phyloP scores from a whole-genome alignment of 1,140 invertebrate species.

The Papilio machaon region DNA sequence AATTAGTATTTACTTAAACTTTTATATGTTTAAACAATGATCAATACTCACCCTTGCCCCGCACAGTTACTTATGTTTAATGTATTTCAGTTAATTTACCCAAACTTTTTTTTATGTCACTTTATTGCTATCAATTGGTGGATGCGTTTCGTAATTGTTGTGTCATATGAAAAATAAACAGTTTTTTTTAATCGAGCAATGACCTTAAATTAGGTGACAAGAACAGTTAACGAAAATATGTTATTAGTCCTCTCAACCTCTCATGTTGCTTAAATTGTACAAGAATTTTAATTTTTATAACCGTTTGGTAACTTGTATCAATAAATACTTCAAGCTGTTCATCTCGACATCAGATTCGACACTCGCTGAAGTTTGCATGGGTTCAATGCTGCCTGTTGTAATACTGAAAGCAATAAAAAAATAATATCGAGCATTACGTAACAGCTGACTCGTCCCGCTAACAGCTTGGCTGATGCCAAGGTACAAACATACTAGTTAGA shows the following conservation, averaged over 20 bases:
- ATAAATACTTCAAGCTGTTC: too few relatives aligned
- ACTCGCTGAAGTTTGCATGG: background rate
- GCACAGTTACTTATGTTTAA: too few relatives aligned
- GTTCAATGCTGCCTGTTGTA: background rate
- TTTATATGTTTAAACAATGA: too few relatives aligned
- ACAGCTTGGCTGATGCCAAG: conserved; percentile 19
- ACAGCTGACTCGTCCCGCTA: conserved; percentile 26
- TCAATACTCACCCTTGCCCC: too few relatives aligned
- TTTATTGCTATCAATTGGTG: too few relatives aligned
- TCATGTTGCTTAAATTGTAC: conserved; percentile 5
- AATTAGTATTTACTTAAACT: too few relatives aligned
- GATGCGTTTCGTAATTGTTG: background rate
- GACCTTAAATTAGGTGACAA: background rate
- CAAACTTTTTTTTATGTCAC: too few relatives aligned
- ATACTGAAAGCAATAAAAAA: background rate
- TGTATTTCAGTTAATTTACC: too few relatives aligned
- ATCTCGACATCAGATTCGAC: too few relatives aligned
- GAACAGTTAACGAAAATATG: conserved; percentile 1
- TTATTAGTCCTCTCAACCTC: conserved; percentile 13
- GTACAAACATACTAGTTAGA: conserved; percentile 43
- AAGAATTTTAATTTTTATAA: background rate
- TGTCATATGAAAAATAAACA: background rate
- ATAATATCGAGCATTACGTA: conserved; percentile 14
- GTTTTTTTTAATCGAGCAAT: background rate
- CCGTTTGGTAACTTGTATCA: too few relatives aligned